Evolutionary conservation across 1,140 invertebrate species (phyloP).

Genomic region (Drosophila tristis): DNA sequence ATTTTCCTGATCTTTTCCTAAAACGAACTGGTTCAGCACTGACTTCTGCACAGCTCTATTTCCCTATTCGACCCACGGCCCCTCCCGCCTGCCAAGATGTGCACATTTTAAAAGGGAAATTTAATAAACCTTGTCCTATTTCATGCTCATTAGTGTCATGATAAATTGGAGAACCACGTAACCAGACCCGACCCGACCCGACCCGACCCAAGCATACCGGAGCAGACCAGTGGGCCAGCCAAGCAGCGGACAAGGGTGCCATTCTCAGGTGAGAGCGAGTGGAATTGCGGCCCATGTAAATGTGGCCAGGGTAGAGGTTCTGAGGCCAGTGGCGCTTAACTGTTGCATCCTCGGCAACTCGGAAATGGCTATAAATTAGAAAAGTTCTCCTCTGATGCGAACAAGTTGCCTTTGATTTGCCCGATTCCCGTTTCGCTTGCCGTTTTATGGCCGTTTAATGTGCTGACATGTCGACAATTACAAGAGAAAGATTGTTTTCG

Average conservation of each 20-base stretch:
- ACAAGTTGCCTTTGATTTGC: slow-evolving; percentile 81
- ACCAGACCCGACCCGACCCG: slow-evolving; percentile 30
- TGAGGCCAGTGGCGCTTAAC: slow-evolving; percentile 67
- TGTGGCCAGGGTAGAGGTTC: slow-evolving; percentile 45
- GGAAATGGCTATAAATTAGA: slow-evolving; percentile 72
- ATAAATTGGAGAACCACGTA: slow-evolving; percentile 66
- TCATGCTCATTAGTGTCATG: slow-evolving; percentile 81
- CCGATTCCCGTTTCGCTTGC: slow-evolving; percentile 64
- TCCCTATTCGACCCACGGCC: neutral
- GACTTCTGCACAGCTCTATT: slow-evolving; percentile 8
- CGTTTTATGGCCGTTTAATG: slow-evolving; percentile 79
- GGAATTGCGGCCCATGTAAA: slow-evolving; percentile 48
- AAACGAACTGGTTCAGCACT: slow-evolving; percentile 3
- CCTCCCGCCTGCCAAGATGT: slow-evolving; percentile 20
- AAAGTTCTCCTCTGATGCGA: slow-evolving; percentile 60
- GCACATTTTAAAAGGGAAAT: slow-evolving; percentile 79
- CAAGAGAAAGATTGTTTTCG: slow-evolving; percentile 44
- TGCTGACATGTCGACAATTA: slow-evolving; percentile 80
- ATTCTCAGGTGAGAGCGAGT: too few species aligned
- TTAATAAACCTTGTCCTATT: slow-evolving; percentile 81
- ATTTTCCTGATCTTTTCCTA: neutral
- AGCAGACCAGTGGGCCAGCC: neutral
- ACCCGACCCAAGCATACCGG: slow-evolving; percentile 1
- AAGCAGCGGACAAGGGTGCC: too few species aligned
- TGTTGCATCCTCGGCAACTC: slow-evolving; percentile 57